Evolutionary conservation across 2,797 vertebrate species (phyloP).

Genomic region (Alca torda): DNA sequence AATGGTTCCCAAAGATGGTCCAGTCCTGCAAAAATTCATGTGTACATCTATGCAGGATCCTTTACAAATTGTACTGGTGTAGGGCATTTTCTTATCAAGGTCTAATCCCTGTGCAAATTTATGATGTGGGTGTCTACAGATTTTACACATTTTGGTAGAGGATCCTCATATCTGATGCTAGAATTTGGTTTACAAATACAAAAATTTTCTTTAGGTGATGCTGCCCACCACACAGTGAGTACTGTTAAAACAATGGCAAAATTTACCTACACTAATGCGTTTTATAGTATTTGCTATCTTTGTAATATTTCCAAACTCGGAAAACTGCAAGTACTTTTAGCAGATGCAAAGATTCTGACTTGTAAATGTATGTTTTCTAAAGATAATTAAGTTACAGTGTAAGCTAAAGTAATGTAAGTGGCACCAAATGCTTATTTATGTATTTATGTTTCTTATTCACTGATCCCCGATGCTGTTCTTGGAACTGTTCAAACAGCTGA

Average conservation of each 20-base stretch:
- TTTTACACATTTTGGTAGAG: neutral
- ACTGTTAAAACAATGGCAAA: neutral
- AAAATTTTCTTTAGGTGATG: neutral
- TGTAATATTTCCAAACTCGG: neutral
- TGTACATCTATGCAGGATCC: rapidly evolving
- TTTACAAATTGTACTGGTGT: neutral
- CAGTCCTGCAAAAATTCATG: neutral
- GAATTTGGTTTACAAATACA: neutral
- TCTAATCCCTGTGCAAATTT: neutral
- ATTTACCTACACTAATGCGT: neutral
- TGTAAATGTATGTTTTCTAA: neutral
- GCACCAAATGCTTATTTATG: neutral
- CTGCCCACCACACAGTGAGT: neutral
- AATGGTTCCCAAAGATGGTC: neutral
- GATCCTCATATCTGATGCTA: rapidly evolving
- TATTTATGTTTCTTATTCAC: neutral
- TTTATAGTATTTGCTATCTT: neutral
- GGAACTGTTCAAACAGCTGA: neutral
- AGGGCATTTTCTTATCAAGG: neutral
- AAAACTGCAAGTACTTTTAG: neutral
- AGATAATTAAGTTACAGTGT: neutral
- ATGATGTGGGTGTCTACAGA: neutral
- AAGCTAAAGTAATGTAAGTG: neutral
- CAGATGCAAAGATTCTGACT: neutral
- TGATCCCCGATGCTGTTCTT: neutral